A percentile compares a stretch with the other conserved stretches of the same genome.
These are phyloP conservation scores for Nasonia vitripennis DNA, from an alignment of 1,140 invertebrate genomes.

Conservation along the genomic window DNA sequence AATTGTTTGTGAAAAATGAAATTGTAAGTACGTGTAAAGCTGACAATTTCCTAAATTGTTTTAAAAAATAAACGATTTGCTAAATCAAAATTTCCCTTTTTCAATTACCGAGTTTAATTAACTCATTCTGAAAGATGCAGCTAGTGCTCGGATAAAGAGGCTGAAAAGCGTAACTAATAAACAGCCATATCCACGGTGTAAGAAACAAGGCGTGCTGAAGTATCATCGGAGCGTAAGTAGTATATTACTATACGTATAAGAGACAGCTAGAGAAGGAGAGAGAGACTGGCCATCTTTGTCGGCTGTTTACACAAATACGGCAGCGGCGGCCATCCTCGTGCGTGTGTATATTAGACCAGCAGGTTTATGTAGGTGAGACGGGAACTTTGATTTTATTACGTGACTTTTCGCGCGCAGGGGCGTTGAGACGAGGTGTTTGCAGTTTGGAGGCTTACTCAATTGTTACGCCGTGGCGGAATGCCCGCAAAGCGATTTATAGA, in stretches of 20 bases:
- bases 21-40: slow-evolving; percentile 43
- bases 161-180: no score
- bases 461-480: background rate
- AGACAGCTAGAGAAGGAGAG: background rate
- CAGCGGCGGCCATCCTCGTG: background rate
- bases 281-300: slow-evolving; percentile 43
- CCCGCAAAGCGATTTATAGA: background rate
- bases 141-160: no score
- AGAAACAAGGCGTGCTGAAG: no score
- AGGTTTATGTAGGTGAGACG: background rate
- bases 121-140: no score
- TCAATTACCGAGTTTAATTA: no score
- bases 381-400: no score
- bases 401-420: no score
- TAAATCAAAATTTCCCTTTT: background rate
- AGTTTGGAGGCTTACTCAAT: no score
- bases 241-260: background rate
- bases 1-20: slow-evolving; percentile 30
- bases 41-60: slow-evolving; percentile 46
- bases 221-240: no score
- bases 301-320: background rate
- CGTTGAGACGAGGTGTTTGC: no score
- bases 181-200: no score
- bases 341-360: background rate
- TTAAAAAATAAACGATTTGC: slow-evolving; percentile 48